Evolutionary conservation across 1,140 invertebrate species (phyloP), one percentile per base, ranked within the genome.

Genomic region (Arctopsyche grandis): DNA sequence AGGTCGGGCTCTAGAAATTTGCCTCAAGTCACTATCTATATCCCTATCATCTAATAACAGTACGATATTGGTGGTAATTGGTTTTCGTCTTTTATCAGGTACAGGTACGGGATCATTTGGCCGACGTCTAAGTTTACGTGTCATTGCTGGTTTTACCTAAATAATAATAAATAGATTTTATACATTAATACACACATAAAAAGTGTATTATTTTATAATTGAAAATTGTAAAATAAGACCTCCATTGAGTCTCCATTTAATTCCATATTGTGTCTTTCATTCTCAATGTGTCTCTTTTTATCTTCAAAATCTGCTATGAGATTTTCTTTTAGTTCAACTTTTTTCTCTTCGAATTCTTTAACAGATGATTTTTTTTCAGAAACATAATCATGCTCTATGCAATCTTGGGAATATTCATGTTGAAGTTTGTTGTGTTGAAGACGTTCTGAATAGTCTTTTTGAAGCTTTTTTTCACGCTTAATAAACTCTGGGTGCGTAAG

Each of bases 301-400:
- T 99, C 97, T 85, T 98, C 97, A 85, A 98, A 93, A 85, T 98
- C 97, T 44, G 92, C 91, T 10, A 99, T 90, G 14, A 99, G 85
- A 88, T 93, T 97, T 85, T 98, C 97, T 84, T 94, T 93, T 10
- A 99, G 87, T 85, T 98, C 97, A 82, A 95, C 91, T 85, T 97
- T 97, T 85, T 98, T 98, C 83, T 99, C 97, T 86, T 99, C 96
- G 90, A 97, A 97, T 84, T 99, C 97, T 86, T 96, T 94, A 0
- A 91, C 92, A 1, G 96, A 94, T 26, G 93, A 92, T 86, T 94
- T 94, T 85, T 96, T 96, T 85, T 99, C 98, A 43, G 92, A 91
- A 79, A 94, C 89, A 84, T 95, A 98, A 83, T 98, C 97, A 79
- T 92, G 90, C 84, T 98, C 96, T 3, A 97, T 93, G 83, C 94